Conservation (phyloP, 1,140 invertebrate genomes). For the Conus betulinus region DNA sequence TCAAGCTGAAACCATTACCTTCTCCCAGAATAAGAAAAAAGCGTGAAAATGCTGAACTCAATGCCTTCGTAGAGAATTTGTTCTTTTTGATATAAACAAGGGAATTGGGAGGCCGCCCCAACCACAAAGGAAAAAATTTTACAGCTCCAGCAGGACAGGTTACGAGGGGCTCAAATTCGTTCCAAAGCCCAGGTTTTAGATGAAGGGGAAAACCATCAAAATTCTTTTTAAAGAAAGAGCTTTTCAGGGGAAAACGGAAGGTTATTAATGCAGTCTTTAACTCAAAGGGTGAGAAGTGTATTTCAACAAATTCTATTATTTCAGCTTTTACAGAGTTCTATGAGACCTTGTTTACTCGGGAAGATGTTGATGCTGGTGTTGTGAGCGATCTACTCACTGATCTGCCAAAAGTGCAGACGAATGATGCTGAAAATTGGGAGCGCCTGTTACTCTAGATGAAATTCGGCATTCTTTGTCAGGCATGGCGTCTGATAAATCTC, state of each 20-base stretch:
- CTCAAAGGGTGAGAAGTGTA: conserved; percentile 23
- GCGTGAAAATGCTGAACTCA: neutral
- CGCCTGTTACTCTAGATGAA: conserved; percentile 36
- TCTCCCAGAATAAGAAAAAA: conserved; percentile 16
- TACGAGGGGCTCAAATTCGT: conserved; percentile 39
- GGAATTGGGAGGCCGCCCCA: neutral
- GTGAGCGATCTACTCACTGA: conserved; percentile 20
- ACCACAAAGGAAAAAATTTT: conserved; percentile 36
- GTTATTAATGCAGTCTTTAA: conserved; percentile 33
- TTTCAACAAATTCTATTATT: conserved; percentile 30
- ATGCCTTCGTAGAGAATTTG: neutral
- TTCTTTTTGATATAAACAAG: neutral
- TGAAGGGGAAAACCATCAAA: conserved; percentile 48
- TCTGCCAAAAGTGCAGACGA: conserved; percentile 14
- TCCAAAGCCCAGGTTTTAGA: conserved; percentile 40
- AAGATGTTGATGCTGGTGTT: conserved; percentile 24
- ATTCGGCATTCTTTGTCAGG: conserved; percentile 17
- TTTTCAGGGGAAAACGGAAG: conserved; percentile 39
- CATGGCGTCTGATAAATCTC: conserved; percentile 45
- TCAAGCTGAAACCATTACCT: conserved; percentile 19
- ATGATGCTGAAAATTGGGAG: conserved; percentile 13
- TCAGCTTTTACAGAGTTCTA: conserved; percentile 38
- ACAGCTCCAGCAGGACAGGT: conserved; percentile 30
- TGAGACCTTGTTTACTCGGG: conserved; percentile 10
- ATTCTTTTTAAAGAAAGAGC: conserved; percentile 44